These are phyloP conservation scores for Pelobates fuscus DNA, from an alignment of 2,113 vertebrate species.

Conservation along the genomic window DNA sequence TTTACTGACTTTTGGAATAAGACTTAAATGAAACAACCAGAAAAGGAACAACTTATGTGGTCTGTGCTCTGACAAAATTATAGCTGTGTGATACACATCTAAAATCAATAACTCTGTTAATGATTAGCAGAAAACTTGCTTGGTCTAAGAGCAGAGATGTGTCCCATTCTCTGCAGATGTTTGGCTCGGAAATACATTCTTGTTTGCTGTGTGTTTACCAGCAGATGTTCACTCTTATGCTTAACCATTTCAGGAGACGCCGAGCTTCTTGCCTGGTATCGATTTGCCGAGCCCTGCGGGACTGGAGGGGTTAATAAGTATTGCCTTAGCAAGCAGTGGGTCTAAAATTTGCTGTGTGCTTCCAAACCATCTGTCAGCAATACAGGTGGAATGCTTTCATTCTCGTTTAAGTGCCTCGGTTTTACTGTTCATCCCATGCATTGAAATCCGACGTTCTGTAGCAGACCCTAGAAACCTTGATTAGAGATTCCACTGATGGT, in stretches of 20 bases:
- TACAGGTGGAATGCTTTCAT: conserved; percentile 83
- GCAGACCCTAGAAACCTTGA: not conserved
- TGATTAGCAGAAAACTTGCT: conserved; percentile 86
- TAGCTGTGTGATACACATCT: conserved; percentile 87
- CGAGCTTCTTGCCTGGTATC: not conserved
- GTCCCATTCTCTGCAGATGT: conserved; percentile 82
- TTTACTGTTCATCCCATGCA: conserved; percentile 8
- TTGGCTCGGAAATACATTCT: conserved; percentile 79
- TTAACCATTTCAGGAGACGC: conserved; percentile 46
- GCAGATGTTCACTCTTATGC: conserved; percentile 80
- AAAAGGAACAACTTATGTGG: conserved; percentile 89
- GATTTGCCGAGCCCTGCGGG: not conserved
- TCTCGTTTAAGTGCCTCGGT: conserved; percentile 34
- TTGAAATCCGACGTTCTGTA: conserved; percentile 5
- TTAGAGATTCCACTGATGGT: not conserved
- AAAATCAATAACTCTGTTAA: conserved; percentile 89
- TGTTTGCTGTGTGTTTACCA: conserved; percentile 86
- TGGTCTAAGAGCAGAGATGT: conserved; percentile 83
- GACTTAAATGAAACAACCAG: conserved; percentile 86
- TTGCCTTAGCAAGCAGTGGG: conserved; percentile 73
- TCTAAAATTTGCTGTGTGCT: conserved; percentile 68
- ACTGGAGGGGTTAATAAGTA: conserved; percentile 56
- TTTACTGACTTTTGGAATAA: conserved; percentile 86
- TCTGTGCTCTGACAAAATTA: conserved; percentile 85
- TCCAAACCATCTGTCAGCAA: conserved; percentile 80